Base-by-base conservation (phyloP, 2,888 invertebrate genomes). In the Ochropacha duplaris region DNA sequence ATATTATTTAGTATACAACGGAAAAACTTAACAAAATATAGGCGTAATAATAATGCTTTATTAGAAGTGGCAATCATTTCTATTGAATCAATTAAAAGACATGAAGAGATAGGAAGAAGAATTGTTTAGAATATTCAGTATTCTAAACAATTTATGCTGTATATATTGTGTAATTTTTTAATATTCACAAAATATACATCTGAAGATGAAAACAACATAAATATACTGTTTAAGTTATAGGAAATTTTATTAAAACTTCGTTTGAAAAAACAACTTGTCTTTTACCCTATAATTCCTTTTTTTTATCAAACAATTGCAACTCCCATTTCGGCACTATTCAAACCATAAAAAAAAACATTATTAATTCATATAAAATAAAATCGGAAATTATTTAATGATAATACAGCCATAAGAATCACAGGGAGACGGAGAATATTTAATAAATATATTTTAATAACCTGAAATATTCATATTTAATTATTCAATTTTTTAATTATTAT, bases 361-460 rank as follows among this genome's bases (percentile, higher is more conserved):
- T n/a, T 12, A 39, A 31, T 19, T 14, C 16, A 36, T 36, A 28
- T 36, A 54, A 54, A 56, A 54, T 62, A 57, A 58, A 61, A 63
- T 65, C 54, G 49, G 55, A 67, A 66, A 66, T 52, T 71, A 74
- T 72, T 64, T 62, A 68, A 68, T 31, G 56, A 59, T 71, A 67
- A 76, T 77, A 86, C 85, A 86, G 85, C 86, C 85, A 76, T 81
- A 74, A 69, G 67, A 82, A 86, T 86, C 86, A 87, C 86, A 86
- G 84, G 84, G 78, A 67, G 71, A 65, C 60, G 67, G 65, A 70
- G 58, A n/a, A 59, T 69, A 54, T 65, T n/a, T 56, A 58, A 57
- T 62, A 58, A 62, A 19, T 58, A 58, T 57, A 61, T 60, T 54
- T 63, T 61, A 62, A 51, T 58, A 57, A 14, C 55, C 49, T 55